These are phyloP conservation scores for Bolinopsis microptera DNA, from an alignment of 37 sponge, comb jelly and placozoan genomes.

Conservation along the genomic window DNA sequence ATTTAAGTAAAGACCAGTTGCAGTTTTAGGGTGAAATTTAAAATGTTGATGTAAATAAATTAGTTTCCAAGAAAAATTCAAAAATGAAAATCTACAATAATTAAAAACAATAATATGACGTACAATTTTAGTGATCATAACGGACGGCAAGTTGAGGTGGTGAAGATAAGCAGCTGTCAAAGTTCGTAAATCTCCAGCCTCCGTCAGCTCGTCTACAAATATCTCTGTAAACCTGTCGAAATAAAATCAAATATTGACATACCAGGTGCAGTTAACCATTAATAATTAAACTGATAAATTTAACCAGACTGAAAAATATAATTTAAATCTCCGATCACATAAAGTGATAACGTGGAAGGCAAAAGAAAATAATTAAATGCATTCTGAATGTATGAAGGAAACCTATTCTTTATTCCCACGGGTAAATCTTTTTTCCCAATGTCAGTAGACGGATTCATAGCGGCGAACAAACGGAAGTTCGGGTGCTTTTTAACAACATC, in stretches of 20 bases:
- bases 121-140: constrained; percentile 26
- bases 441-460: constrained; percentile 99
- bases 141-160: constrained; percentile 59
- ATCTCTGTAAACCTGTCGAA: constrained; percentile 86
- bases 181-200: constrained; percentile 71
- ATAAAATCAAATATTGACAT: neutral
- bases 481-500: constrained; percentile 74
- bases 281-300: neutral
- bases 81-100: too few relatives aligned
- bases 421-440: constrained; percentile 89
- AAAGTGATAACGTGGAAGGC: too few relatives aligned
- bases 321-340: too few relatives aligned
- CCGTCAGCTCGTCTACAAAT: constrained; percentile 81
- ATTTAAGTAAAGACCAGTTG: neutral
- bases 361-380: too few relatives aligned
- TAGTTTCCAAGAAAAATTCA: too few relatives aligned
- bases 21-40: too few relatives aligned
- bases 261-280: too few relatives aligned
- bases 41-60: too few relatives aligned
- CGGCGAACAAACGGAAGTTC: constrained; percentile 87
- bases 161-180: constrained; percentile 79
- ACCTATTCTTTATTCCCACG: constrained; percentile 84
- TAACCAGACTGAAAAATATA: neutral
- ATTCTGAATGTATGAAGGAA: too few relatives aligned
- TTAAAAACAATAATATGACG: too few relatives aligned